These are phyloP conservation scores for Amyelois transitella DNA, from an alignment of 1,140 invertebrate species.

Conservation along the genomic window DNA sequence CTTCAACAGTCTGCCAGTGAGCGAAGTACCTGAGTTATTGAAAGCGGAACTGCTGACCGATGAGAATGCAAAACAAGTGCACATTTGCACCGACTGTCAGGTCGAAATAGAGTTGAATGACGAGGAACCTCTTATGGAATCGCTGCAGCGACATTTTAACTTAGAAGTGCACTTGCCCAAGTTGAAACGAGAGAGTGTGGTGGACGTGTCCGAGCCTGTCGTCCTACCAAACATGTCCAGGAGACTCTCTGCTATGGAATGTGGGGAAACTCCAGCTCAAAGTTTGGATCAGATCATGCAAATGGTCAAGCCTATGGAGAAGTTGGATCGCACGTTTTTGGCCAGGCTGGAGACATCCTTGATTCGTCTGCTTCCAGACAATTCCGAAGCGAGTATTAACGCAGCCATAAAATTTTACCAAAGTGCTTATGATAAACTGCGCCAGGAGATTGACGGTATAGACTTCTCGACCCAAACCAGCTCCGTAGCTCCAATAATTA, in stretches of 20 bases:
- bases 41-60: conserved; percentile 44
- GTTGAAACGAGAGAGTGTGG: conserved; percentile 56
- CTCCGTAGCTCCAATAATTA: conserved; percentile 64
- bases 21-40: conserved; percentile 58
- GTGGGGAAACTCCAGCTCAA: conserved; percentile 42
- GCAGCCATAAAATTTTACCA: conserved; percentile 54
- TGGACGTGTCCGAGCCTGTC: conserved; percentile 60
- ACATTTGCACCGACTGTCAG: conserved; percentile 63
- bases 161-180: conserved; percentile 55
- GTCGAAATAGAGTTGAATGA: conserved; percentile 60
- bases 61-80: conserved; percentile 55
- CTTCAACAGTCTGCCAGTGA: conserved; percentile 62
- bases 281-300: conserved; percentile 43
- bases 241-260: conserved; percentile 51
- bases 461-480: conserved; percentile 53
- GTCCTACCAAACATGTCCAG: conserved; percentile 59
- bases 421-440: conserved; percentile 40
- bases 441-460: conserved; percentile 36
- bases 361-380: conserved; percentile 49
- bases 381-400: conserved; percentile 52
- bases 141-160: conserved; percentile 57
- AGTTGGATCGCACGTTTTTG: conserved; percentile 42
- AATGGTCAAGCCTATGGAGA: conserved; percentile 43
- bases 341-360: conserved; percentile 42
- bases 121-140: conserved; percentile 61